phyloP scores from a whole-genome alignment of 2,113 vertebrate genomes.

The Tyrannus savana region DNA sequence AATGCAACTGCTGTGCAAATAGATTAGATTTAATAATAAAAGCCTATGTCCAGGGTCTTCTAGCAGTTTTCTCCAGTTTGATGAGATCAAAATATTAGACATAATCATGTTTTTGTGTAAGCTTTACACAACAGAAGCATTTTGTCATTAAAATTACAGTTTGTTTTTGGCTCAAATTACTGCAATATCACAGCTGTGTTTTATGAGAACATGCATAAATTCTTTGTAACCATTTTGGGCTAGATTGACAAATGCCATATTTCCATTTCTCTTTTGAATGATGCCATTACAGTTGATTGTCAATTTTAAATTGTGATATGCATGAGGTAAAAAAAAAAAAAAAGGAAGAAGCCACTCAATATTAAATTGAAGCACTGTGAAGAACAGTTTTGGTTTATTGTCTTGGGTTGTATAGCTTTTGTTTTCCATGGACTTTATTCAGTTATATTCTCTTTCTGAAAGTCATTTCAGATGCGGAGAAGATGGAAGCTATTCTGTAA shows the following conservation, averaged over 20 bases:
- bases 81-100: constrained; percentile 22
- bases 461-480: not conserved
- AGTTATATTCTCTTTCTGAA: constrained; percentile 6
- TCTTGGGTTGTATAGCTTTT: not conserved
- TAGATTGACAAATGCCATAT: constrained; percentile 25
- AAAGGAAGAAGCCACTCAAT: not conserved
- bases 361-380: not conserved
- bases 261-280: constrained; percentile 23
- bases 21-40: constrained; percentile 46
- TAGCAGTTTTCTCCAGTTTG: constrained; percentile 17
- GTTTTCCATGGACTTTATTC: not conserved
- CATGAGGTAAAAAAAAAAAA: not conserved
- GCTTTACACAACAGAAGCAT: constrained; percentile 42
- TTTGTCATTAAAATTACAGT: constrained; percentile 56
- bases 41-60: not conserved
- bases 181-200: constrained; percentile 36
- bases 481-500: not conserved
- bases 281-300: constrained; percentile 29
- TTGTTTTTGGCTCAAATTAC: constrained; percentile 35
- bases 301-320: constrained; percentile 33
- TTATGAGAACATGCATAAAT: constrained; percentile 11
- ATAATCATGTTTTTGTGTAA: constrained; percentile 55
- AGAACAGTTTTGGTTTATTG: constrained; percentile 29
- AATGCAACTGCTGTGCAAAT: not conserved
- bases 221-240: not conserved